Percentiles rank a stretch among this genome's conserved stretches.
phyloP scores from a whole-genome alignment of 2,797 vertebrate species.

The Etheostoma nigrum region DNA sequence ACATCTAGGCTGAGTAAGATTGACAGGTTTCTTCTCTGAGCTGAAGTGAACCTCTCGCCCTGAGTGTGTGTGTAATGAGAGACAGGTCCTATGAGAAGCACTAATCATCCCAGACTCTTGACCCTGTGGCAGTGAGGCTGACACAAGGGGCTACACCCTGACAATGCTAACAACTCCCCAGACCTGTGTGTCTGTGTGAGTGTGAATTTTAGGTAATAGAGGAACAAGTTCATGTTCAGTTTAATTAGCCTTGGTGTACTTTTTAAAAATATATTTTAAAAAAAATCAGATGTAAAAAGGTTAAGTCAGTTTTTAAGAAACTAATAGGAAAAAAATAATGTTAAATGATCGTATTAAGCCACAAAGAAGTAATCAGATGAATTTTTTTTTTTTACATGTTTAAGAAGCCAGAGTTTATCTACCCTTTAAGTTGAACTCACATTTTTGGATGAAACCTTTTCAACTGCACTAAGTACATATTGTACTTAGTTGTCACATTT shows the following conservation, averaged over 20 bases:
- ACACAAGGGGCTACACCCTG: conserved; percentile 54
- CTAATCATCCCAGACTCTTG: conserved; percentile 78
- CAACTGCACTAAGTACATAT: neutral
- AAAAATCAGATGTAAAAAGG: neutral
- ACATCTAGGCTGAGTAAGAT: conserved; percentile 71
- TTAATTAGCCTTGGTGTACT: neutral
- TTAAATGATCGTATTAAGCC: neutral
- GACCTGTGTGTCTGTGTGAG: conserved; percentile 31
- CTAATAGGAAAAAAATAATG: neutral
- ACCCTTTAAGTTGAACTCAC: neutral
- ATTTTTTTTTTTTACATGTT: neutral
- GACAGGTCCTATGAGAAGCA: conserved; percentile 68
- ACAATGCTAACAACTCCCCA: conserved; percentile 56
- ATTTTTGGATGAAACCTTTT: neutral
- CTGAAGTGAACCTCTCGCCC: conserved; percentile 73
- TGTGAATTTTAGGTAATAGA: conserved; percentile 48
- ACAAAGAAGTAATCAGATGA: neutral
- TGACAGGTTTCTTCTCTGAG: conserved; percentile 80
- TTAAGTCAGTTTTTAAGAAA: neutral
- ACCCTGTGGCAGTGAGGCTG: conserved; percentile 64
- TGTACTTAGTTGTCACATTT: neutral
- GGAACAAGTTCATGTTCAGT: conserved; percentile 27
- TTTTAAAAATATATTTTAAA: neutral
- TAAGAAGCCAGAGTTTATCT: neutral
- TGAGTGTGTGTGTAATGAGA: conserved; percentile 78